Conservation (phyloP, 1,140 invertebrate species). For the Campoletis sonorensis region DNA sequence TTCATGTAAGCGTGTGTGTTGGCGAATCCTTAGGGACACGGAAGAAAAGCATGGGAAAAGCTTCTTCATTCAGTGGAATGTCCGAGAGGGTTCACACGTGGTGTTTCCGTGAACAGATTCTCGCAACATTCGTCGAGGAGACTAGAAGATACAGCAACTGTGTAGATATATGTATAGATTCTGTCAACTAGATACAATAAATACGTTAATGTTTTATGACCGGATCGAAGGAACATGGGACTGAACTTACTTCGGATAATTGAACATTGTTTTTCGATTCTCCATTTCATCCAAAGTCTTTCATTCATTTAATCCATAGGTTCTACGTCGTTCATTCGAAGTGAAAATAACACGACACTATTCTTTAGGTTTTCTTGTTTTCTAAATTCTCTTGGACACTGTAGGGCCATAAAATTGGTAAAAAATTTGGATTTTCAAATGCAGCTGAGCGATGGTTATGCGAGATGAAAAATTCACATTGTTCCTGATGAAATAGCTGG, state of each 20-base stretch:
- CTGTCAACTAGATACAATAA: conserved; percentile 36
- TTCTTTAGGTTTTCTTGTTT: too few relatives aligned
- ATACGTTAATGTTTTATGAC: conserved; percentile 52
- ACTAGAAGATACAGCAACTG: neutral
- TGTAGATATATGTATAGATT: neutral
- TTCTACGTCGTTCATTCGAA: neutral
- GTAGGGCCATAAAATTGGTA: too few relatives aligned
- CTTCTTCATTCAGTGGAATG: neutral
- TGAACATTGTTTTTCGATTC: conserved; percentile 53
- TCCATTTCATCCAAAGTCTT: neutral
- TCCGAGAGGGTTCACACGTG: neutral
- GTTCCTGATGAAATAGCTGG: too few relatives aligned
- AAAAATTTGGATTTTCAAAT: too few relatives aligned
- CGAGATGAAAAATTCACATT: too few relatives aligned
- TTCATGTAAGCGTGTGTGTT: neutral
- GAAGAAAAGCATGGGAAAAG: neutral
- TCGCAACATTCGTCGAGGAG: neutral
- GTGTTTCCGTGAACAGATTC: neutral
- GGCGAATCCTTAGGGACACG: conserved; percentile 28
- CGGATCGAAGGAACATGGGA: conserved; percentile 47
- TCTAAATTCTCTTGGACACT: too few relatives aligned
- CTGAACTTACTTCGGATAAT: conserved; percentile 50
- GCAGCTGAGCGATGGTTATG: too few relatives aligned
- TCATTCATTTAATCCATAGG: too few relatives aligned
- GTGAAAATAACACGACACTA: neutral